Evolutionary conservation across 2,888 invertebrate genomes (phyloP).

Genomic region (Conomelus anceps): DNA sequence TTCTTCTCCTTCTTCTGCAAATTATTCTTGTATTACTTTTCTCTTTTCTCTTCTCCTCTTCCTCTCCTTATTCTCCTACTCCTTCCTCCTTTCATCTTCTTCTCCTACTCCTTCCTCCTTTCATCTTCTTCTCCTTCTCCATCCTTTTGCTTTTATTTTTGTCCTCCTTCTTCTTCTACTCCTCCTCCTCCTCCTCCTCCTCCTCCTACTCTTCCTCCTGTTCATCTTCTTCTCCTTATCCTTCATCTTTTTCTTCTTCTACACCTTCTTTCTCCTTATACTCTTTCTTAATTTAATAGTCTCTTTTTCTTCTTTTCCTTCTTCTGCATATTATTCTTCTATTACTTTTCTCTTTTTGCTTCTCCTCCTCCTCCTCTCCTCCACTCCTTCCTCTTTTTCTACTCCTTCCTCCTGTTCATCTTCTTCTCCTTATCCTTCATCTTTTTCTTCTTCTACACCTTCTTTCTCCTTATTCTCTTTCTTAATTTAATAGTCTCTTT

Average conservation of each 20-base stretch:
- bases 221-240: not conserved
- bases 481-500: too few relatives aligned
- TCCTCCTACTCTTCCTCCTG: not conserved
- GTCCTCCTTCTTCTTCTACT: not conserved
- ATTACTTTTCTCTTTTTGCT: too few relatives aligned
- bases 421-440: too few relatives aligned
- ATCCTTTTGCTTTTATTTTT: not conserved
- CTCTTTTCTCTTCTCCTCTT: not conserved
- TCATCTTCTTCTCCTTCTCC: not conserved
- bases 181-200: not conserved
- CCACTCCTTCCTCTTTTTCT: too few relatives aligned
- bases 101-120: not conserved
- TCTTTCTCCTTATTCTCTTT: too few relatives aligned
- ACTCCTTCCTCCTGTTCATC: too few relatives aligned
- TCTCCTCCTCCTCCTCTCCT: too few relatives aligned
- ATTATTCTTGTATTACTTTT: too few relatives aligned
- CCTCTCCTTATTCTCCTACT: not conserved
- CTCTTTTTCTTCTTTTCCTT: not conserved
- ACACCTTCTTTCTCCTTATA: not conserved
- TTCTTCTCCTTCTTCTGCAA: not conserved
- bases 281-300: not conserved
- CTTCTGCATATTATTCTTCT: too few relatives aligned
- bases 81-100: not conserved
- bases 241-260: not conserved
- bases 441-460: too few relatives aligned